Base-by-base conservation (phyloP, 1,140 invertebrate genomes). In the Hyles vespertilio region DNA sequence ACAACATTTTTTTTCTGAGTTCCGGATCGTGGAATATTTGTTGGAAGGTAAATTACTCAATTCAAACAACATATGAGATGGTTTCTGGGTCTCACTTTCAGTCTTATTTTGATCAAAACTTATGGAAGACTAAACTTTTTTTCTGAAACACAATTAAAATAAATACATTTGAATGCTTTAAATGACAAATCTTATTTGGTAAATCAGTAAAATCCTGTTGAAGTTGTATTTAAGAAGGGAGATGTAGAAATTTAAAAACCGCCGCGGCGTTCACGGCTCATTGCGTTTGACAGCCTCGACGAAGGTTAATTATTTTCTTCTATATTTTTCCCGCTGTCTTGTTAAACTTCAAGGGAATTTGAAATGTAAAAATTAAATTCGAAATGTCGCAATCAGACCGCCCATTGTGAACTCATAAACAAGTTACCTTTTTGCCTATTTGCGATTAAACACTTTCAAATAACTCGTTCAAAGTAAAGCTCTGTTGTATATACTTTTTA, bases 251-350 rank as follows among this genome's bases (percentile, higher is more conserved):
- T 22, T 22, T 11, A 46, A 46, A 46, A 46, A 22, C n/a, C 32
- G 64, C 59, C 12, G 11, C 51, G 53, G 44, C 56, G 58, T 46
- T 63, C 45, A 50, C 54, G 52, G 50, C 49, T 61, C 60, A 61
- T 65, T 72, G 72, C 67, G 56, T 70, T 70, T 70, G 72, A 70
- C 74, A 71, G 64, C 7, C 33, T 45, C 51, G n/a, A 62, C 66
- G 70, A 64, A 69, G 65, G 67, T 69, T 73, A 72, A 71, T 75
- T 75, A 78, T 72, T 78, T 73, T 67, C 65, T 67, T 70, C 46
- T 70, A 70, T 67, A 56, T 47, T 59, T 32, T 65, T 60, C 51
- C 44, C 53, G 44, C 47, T 46, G 32, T 56, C 53, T 11, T 9
- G 40, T 33, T 33, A 11, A 61, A 63, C 55, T 65, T 63, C 51